Evolutionary conservation across 2,888 invertebrate species (phyloP).

Genomic region (Leucoma salicis): DNA sequence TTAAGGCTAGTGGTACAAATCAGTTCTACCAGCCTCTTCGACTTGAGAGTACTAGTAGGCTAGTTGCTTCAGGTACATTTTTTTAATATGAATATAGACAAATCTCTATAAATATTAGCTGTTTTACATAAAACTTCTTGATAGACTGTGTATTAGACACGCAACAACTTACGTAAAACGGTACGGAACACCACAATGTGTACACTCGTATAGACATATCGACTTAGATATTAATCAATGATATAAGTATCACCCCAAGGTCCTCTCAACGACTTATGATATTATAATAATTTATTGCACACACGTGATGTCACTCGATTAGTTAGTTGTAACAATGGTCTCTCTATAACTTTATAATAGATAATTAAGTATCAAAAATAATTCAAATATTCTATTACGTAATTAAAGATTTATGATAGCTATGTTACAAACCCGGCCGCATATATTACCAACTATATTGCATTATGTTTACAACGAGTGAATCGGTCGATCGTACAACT

Average conservation of each 20-base stretch:
- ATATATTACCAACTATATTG: slow-evolving; percentile 31
- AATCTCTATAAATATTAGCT: slow-evolving; percentile 1
- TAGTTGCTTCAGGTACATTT: slow-evolving; percentile 4
- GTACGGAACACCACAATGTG: slow-evolving; percentile 25
- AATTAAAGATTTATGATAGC: slow-evolving; percentile 42
- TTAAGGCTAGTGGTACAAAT: not conserved
- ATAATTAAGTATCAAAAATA: slow-evolving; percentile 70
- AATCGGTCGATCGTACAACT: not conserved
- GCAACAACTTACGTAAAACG: slow-evolving; percentile 21
- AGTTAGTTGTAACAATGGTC: slow-evolving; percentile 48
- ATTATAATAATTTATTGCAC: slow-evolving; percentile 47
- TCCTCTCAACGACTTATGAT: slow-evolving; percentile 36
- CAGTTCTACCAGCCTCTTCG: not conserved
- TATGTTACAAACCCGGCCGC: slow-evolving; percentile 53
- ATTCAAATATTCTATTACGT: slow-evolving; percentile 52
- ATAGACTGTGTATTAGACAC: slow-evolving; percentile 23
- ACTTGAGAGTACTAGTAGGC: slow-evolving; percentile 1
- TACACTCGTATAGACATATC: slow-evolving; percentile 16
- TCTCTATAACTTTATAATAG: slow-evolving; percentile 46
- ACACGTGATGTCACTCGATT: slow-evolving; percentile 43
- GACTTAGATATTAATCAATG: slow-evolving; percentile 10
- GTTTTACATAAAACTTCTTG: slow-evolving; percentile 29
- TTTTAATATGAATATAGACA: not conserved
- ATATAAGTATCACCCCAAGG: slow-evolving; percentile 16
- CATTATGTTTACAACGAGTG: not conserved